phyloP scores from a whole-genome alignment of 2,888 invertebrate species.

The Cantharis rustica region DNA sequence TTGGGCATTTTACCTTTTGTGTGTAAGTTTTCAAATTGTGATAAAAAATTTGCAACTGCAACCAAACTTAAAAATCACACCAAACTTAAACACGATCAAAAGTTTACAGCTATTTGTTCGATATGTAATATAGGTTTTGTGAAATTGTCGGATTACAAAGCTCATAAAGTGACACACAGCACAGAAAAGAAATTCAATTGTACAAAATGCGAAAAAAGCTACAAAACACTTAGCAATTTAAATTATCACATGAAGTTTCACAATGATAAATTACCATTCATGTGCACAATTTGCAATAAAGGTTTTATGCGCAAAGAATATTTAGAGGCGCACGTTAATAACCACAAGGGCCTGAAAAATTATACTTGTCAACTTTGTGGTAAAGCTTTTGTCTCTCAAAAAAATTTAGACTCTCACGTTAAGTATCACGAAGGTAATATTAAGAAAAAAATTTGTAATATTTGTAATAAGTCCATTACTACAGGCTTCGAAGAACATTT shows the following conservation, averaged over 20 bases:
- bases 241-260: conserved; percentile 55
- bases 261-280: conserved; percentile 45
- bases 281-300: conserved; percentile 48
- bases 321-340: conserved; percentile 51
- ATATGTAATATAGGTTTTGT: conserved; percentile 54
- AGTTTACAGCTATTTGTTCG: conserved; percentile 52
- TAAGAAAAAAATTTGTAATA: conserved; percentile 48
- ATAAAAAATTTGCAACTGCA: conserved; percentile 50
- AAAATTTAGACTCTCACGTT: conserved; percentile 51
- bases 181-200: conserved; percentile 53
- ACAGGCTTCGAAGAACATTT: conserved; percentile 52
- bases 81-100: conserved; percentile 53
- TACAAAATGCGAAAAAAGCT: conserved; percentile 49
- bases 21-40: conserved; percentile 46
- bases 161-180: conserved; percentile 52
- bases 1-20: conserved; percentile 47
- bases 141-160: conserved; percentile 52
- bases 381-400: conserved; percentile 52
- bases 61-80: conserved; percentile 52
- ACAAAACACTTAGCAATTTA: conserved; percentile 53
- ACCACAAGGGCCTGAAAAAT: conserved; percentile 51
- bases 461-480: conserved; percentile 50
- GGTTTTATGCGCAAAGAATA: conserved; percentile 55
- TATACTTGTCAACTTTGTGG: conserved; percentile 47
- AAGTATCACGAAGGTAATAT: conserved; percentile 50